These are phyloP conservation scores for Hemibagrus guttatus DNA, from an alignment of 2,797 vertebrate genomes.

Conservation along the genomic window DNA sequence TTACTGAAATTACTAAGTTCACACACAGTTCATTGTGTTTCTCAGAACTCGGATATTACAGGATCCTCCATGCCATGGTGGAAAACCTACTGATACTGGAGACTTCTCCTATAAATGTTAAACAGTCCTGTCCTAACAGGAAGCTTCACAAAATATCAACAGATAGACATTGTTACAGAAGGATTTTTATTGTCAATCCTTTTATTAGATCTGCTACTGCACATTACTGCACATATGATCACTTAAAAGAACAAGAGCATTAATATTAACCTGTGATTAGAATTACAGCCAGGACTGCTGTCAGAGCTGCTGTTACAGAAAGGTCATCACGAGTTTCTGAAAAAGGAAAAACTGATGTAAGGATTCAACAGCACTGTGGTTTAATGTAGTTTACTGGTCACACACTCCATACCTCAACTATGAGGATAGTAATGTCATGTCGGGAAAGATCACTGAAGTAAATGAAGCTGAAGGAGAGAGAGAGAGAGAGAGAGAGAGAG, in stretches of 20 bases:
- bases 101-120: background rate
- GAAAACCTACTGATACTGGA: background rate
- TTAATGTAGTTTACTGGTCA: background rate
- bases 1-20: too few species aligned
- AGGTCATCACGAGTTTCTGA: background rate
- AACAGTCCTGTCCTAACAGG: background rate
- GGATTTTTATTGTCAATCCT: background rate
- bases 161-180: background rate
- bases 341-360: too few species aligned
- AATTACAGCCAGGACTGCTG: too few species aligned
- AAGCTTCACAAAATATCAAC: background rate
- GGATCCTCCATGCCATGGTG: background rate
- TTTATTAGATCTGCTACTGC: background rate
- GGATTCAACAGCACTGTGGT: background rate
- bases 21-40: background rate
- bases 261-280: background rate
- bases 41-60: background rate
- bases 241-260: background rate
- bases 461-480: background rate
- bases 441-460: background rate
- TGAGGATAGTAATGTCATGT: background rate
- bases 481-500: constrained; percentile 7
- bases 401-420: background rate
- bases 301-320: background rate
- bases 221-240: background rate